Base-by-base conservation (phyloP, 1,140 invertebrate genomes). In the Penaeus chinensis region DNA sequence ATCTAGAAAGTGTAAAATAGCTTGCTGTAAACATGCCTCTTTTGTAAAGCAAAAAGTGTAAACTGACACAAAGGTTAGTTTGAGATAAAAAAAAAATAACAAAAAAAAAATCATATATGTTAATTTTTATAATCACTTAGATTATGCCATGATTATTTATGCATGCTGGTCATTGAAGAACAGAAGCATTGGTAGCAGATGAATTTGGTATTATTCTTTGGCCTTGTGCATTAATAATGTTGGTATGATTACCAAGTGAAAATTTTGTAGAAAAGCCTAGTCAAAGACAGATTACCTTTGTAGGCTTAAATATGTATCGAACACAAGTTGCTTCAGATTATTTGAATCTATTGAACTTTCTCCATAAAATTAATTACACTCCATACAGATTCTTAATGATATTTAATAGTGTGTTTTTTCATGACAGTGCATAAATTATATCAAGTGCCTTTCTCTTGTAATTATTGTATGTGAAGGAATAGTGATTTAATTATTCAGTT, bases 281-380 rank as follows among this genome's bases (percentile, higher is more conserved):
- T 87, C 85, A 87, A 87, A 84, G 82, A 82, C 85, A 81, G 85
- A 87, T 87, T 81, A 87, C 85, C 85, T 87, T 87, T 87, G 85
- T 87, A 80, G 80, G 85, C 85, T 87, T 87, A 81, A 74, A 87
- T 87, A 66, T 87, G 78, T 87, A 87, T 87, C 71, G 80, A 11
- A 84, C 69, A 63, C 42, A 82, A 82, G 63, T 80, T 81, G 79
- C 78, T 87, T 87, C 80, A 81, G 84, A 80, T 86, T 60, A 54
- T 77, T 84, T 77, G 74, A 83, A 83, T 60, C 32, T 83, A 83
- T 69, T 71, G 65, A 83, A 83, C 74, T 83, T 32, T 74, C 27
- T 74, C 42, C 27, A 74, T 32, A 32, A 32, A 37, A 74, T 37
- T 74, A 24, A 32, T 74, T 37, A 74, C 27, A 74, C 27, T 74